A percentile compares a stretch with the other conserved stretches of the same genome.
Evolutionary conservation across 2,888 invertebrate genomes (phyloP).

Genomic region (Drosophila hamatofila): DNA sequence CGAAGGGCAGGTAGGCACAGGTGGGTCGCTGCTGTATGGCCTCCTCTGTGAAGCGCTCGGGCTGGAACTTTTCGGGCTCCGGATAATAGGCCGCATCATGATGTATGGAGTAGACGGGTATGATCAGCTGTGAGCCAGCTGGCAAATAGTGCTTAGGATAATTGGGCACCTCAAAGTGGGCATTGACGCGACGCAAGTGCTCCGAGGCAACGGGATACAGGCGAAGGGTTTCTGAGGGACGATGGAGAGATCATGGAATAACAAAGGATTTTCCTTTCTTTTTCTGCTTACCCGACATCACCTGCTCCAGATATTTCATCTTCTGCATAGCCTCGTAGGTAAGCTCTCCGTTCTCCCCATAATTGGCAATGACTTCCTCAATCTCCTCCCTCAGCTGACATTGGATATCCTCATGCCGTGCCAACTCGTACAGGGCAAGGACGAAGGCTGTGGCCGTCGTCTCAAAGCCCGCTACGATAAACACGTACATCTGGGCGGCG

Average conservation of each 20-base stretch:
- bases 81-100: conserved; percentile 87
- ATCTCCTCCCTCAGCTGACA: conserved; percentile 85
- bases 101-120: conserved; percentile 87
- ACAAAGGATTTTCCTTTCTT: not conserved
- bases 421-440: conserved; percentile 84
- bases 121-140: conserved; percentile 76
- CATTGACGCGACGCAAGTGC: conserved; percentile 77
- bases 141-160: conserved; percentile 44
- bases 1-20: conserved; percentile 81
- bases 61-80: conserved; percentile 87
- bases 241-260: not conserved
- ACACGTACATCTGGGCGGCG: conserved; percentile 81
- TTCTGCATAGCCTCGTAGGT: conserved; percentile 82
- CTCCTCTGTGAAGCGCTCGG: conserved; percentile 87
- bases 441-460: conserved; percentile 88
- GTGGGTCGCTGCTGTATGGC: conserved; percentile 85
- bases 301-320: conserved; percentile 86
- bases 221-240: conserved; percentile 86
- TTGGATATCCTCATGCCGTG: conserved; percentile 63
- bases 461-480: conserved; percentile 87
- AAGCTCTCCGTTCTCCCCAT: conserved; percentile 76
- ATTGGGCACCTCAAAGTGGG: conserved; percentile 60
- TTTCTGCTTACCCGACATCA: conserved; percentile 83
- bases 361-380: conserved; percentile 58
- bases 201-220: conserved; percentile 86